These are phyloP conservation scores for Megaceryle alcyon DNA, from an alignment of 2,797 vertebrate genomes.

Conservation along the genomic window DNA sequence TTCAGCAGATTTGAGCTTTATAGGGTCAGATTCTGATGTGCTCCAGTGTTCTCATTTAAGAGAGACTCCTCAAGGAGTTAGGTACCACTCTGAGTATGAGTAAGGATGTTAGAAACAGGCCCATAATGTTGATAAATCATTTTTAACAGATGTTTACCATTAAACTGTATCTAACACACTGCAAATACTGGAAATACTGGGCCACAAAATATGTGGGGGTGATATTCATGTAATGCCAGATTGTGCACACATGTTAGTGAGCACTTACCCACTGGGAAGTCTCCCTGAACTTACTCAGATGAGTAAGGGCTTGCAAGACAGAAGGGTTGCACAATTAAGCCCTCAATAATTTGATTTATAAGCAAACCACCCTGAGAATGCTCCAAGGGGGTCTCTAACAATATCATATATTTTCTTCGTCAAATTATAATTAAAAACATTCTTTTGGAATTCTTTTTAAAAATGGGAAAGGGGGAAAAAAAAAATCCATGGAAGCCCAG, in stretches of 20 bases:
- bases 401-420: constrained; percentile 51
- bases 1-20: background rate
- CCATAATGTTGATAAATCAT: constrained; percentile 47
- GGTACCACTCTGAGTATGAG: background rate
- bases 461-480: background rate
- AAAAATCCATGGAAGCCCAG: background rate
- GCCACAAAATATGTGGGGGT: constrained; percentile 56
- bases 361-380: constrained; percentile 54
- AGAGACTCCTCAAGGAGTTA: background rate
- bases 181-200: constrained; percentile 52
- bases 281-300: constrained; percentile 44
- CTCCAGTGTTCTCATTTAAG: background rate
- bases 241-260: constrained; percentile 58
- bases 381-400: constrained; percentile 60
- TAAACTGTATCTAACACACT: constrained; percentile 60
- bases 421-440: constrained; percentile 58
- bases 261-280: constrained; percentile 48
- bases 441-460: background rate
- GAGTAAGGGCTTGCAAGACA: constrained; percentile 58
- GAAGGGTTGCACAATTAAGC: constrained; percentile 64
- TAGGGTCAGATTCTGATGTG: background rate
- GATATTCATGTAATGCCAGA: constrained; percentile 64
- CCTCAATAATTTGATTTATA: constrained; percentile 69
- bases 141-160: constrained; percentile 58
- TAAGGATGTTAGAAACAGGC: constrained; percentile 4